Conservation (phyloP, 2,888 invertebrate species). For the Margaritifera margaritifera region DNA sequence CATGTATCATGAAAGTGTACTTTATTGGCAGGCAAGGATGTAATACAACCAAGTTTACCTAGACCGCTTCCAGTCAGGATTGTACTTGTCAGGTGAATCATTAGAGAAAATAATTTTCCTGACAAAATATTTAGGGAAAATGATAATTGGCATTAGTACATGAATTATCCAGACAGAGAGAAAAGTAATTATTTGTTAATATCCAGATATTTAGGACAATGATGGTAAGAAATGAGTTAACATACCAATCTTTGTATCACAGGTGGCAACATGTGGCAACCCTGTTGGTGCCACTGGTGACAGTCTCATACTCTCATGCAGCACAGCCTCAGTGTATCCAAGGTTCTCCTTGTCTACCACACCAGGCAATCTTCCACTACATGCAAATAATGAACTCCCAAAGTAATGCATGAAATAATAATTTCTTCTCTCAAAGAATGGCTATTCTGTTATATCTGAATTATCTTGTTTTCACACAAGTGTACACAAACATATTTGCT, state of each 20-base stretch:
- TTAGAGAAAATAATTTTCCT: no score
- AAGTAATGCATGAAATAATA: background rate
- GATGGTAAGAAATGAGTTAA: background rate
- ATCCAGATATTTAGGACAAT: background rate
- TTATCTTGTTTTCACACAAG: no score
- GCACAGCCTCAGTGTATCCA: constrained; percentile 49
- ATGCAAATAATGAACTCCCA: constrained; percentile 7
- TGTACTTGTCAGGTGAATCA: no score
- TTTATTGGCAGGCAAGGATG: no score
- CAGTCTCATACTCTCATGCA: constrained; percentile 54
- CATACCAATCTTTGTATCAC: constrained; percentile 7
- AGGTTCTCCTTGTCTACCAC: constrained; percentile 32
- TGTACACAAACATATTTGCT: no score
- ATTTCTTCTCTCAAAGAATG: background rate
- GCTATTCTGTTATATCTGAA: no score
- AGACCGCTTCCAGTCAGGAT: no score
- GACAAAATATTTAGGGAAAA: no score
- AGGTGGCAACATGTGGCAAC: constrained; percentile 36
- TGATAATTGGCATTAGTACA: no score
- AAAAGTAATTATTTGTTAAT: background rate
- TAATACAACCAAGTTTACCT: no score
- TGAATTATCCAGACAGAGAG: no score
- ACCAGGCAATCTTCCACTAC: constrained; percentile 16
- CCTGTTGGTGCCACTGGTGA: constrained; percentile 40
- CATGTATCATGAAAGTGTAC: no score